Base-by-base conservation (phyloP, 2,888 invertebrate species). In the Chaitophorus viminalis region DNA sequence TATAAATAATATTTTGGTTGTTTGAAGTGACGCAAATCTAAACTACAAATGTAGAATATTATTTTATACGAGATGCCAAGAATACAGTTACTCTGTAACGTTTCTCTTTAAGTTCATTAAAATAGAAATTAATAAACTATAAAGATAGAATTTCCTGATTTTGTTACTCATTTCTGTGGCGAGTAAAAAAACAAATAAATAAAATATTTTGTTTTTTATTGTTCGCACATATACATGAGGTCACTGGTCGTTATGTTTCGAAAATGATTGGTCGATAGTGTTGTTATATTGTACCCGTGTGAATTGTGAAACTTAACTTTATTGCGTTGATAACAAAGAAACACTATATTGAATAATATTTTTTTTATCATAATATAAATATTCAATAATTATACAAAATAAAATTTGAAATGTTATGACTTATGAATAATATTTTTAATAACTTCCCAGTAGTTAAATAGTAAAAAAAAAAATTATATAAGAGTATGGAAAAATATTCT, bases 181-280 rank as follows among this genome's bases (percentile, higher is more conserved):
- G 14, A 46, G 46, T 46, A 46, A 46, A 8, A 3, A n/a, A 39
- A 18, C 18, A 36, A 31, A 54, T n/a, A n/a, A n/a, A n/a, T n/a
- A 11, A 17, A 68, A 68, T 36, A 36, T 79, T 65, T 79, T 17
- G 17, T 36, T 79, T 60, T 65, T 17, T 18, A 46, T 39, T 33
- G 9, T 6, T 8, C 8, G n/a, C 25, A 33, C 81, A 29, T 4
- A 25, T 81, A 31, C 8, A 39, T 29, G 29, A 52, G 72, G 82
- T 72, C 52, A n/a, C 72, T 18, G 72, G 82, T 82, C 72, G 82
- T 82, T 72, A 70, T 8, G 82, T 52, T 82, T 82, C 82, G n/a
- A 52, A 72, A 82, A 33, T 82, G 82, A 82, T 82, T 82, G 82
- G 72, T 82, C 82, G 82, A 82, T 82, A 82, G 74, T 74, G 25